A percentile compares a stretch with the other conserved stretches of the same genome.
Conservation (phyloP, 2,113 vertebrate species). For the Athene noctua region DNA sequence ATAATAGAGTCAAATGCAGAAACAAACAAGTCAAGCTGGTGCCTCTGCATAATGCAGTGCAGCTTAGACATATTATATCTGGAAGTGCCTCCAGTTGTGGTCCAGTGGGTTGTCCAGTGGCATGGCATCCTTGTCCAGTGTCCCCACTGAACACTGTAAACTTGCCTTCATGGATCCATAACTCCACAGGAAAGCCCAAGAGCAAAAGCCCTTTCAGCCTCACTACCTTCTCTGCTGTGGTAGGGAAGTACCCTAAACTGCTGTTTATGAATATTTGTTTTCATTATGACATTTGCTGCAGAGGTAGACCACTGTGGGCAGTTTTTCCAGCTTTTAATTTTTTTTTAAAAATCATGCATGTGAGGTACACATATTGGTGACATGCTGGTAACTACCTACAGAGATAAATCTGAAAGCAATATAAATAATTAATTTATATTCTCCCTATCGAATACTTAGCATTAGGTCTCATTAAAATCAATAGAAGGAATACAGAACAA, state of each 20-base stretch:
- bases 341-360: accelerated
- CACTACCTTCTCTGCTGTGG: not conserved
- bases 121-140: not conserved
- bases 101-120: not conserved
- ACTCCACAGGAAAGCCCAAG: not conserved
- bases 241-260: not conserved
- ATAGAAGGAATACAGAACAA: not conserved
- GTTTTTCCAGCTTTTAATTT: not conserved
- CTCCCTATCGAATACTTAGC: not conserved
- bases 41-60: not conserved
- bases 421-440: not conserved
- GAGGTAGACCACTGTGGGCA: not conserved
- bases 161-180: not conserved
- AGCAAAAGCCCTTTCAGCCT: not conserved
- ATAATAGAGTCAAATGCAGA: not conserved
- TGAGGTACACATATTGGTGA: not conserved
- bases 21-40: not conserved
- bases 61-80: not conserved
- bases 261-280: not conserved
- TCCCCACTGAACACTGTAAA: not conserved
- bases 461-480: not conserved
- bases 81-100: not conserved
- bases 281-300: not conserved
- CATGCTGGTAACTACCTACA: not conserved
- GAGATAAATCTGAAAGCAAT: not conserved